Percentiles rank a stretch among this genome's conserved stretches.
Evolutionary conservation across 2,797 vertebrate genomes (phyloP).

Genomic region (Nothura maculosa): DNA sequence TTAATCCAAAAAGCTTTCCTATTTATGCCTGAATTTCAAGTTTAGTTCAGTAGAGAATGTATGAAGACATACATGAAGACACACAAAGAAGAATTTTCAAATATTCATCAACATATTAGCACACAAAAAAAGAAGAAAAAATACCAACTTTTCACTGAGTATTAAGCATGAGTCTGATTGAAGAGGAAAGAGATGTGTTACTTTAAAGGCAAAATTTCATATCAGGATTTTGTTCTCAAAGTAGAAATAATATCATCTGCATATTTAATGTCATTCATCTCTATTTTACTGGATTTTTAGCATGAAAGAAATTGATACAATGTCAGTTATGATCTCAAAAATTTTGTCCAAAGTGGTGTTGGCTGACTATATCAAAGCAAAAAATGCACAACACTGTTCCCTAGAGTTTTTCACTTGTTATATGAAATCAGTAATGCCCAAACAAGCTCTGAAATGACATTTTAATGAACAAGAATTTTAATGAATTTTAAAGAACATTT

Average conservation of each 20-base stretch:
- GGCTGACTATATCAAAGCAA: constrained; percentile 57
- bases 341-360: constrained; percentile 22
- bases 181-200: background rate
- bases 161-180: background rate
- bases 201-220: background rate
- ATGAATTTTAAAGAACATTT: constrained; percentile 40
- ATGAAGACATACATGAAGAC: background rate
- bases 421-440: constrained; percentile 78
- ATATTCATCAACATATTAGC: background rate
- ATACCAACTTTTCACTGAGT: background rate
- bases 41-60: background rate
- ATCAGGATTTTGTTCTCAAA: background rate
- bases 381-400: constrained; percentile 70
- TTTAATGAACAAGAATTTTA: constrained; percentile 66
- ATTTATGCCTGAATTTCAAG: background rate
- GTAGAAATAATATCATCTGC: constrained; percentile 8
- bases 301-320: background rate
- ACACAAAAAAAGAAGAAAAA: background rate
- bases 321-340: constrained; percentile 70
- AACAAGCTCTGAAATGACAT: constrained; percentile 74
- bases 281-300: constrained; percentile 27
- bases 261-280: background rate
- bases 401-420: constrained; percentile 68
- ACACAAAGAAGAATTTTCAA: background rate
- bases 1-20: background rate